Evolutionary conservation across 2,113 vertebrate genomes (phyloP).

Genomic region (Embiotoca jacksoni): DNA sequence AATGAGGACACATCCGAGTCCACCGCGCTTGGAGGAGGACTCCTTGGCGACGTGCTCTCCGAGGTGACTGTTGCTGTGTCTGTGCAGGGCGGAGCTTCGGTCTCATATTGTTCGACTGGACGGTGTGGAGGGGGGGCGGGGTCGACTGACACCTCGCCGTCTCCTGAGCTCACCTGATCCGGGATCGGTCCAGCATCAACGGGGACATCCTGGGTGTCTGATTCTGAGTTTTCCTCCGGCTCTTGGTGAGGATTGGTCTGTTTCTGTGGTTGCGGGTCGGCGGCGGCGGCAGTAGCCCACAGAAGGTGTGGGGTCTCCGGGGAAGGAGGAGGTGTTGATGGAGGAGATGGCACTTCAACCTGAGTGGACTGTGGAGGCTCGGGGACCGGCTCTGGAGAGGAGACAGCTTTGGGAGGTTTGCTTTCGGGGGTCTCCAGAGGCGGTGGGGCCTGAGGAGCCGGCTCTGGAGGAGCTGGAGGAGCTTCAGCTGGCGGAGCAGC

Average conservation of each 20-base stretch:
- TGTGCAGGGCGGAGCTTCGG: background rate
- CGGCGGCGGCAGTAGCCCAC: background rate
- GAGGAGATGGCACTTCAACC: slow-evolving; percentile 19
- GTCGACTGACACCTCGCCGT: background rate
- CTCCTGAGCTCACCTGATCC: background rate
- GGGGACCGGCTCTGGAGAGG: slow-evolving; percentile 44
- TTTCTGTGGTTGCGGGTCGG: background rate
- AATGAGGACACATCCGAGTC: slow-evolving; percentile 25
- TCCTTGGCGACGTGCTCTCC: slow-evolving; percentile 10
- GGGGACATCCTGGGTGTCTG: slow-evolving; percentile 30
- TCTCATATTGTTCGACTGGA: slow-evolving; percentile 3
- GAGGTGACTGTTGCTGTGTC: slow-evolving; percentile 13
- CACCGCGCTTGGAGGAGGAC: slow-evolving; percentile 17
- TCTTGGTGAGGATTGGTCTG: slow-evolving; percentile 24
- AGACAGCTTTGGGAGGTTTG: background rate
- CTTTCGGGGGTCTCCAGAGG: background rate
- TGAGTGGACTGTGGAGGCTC: slow-evolving; percentile 17
- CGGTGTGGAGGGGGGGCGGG: background rate
- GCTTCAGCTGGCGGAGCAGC: slow-evolving; percentile 13
- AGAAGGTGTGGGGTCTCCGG: slow-evolving; percentile 7
- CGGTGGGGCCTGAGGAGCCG: slow-evolving; percentile 16
- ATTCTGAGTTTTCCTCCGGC: slow-evolving; percentile 70
- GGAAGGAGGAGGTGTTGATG: slow-evolving; percentile 57
- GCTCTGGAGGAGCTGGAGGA: slow-evolving; percentile 18
- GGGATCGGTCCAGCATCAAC: background rate